Evolutionary conservation across 1,140 invertebrate species (phyloP).

Genomic region (Drosophila arawakana): DNA sequence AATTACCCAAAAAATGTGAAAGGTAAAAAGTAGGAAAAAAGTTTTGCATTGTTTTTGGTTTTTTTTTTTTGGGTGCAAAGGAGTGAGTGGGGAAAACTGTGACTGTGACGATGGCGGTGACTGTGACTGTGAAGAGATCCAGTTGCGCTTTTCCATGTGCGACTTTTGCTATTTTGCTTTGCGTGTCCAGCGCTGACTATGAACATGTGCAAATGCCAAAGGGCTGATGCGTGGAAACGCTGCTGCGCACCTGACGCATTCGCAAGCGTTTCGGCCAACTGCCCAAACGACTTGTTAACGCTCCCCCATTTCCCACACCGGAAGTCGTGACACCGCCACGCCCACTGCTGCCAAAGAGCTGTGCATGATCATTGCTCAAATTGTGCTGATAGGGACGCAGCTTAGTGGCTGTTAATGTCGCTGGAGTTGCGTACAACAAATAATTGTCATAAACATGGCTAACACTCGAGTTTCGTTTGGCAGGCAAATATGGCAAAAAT

Average conservation of each 20-base stretch:
- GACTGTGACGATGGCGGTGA: not conserved
- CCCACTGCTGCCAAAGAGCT: slow-evolving; percentile 62
- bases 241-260: slow-evolving; percentile 76
- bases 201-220: slow-evolving; percentile 84
- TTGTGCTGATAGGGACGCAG: slow-evolving; percentile 71
- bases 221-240: slow-evolving; percentile 77
- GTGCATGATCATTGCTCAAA: slow-evolving; percentile 72
- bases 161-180: slow-evolving; percentile 50
- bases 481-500: slow-evolving; percentile 76
- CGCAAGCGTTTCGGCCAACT: slow-evolving; percentile 65
- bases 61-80: slow-evolving; percentile 31
- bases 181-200: slow-evolving; percentile 76
- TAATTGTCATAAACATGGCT: slow-evolving; percentile 83
- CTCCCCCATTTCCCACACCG: not conserved
- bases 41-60: not conserved
- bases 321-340: slow-evolving; percentile 10
- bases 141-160: slow-evolving; percentile 45
- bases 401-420: slow-evolving; percentile 43
- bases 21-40: slow-evolving; percentile 12
- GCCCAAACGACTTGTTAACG: slow-evolving; percentile 37
- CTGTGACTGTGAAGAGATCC: slow-evolving; percentile 60
- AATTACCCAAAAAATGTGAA: slow-evolving; percentile 22
- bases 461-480: slow-evolving; percentile 79
- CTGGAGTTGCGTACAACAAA: slow-evolving; percentile 67
- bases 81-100: slow-evolving; percentile 36